These are phyloP conservation scores for Drosophila varians DNA, from an alignment of 1,140 invertebrate genomes.

Conservation along the genomic window DNA sequence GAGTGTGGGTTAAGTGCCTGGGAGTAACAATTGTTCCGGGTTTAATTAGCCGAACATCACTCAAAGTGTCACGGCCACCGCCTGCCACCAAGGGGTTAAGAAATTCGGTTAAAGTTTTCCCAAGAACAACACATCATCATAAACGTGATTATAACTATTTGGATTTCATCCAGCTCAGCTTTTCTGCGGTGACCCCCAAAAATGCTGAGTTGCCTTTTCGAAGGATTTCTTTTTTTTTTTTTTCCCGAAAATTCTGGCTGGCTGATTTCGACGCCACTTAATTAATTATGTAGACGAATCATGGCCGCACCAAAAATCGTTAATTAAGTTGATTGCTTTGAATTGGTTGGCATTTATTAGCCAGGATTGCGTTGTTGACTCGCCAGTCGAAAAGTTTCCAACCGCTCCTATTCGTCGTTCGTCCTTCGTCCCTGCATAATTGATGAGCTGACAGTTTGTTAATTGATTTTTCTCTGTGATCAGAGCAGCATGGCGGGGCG, in stretches of 20 bases:
- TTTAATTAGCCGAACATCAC: conserved; percentile 74
- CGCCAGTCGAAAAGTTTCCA: conserved; percentile 50
- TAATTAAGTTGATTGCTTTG: conserved; percentile 80
- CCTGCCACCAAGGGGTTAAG: conserved; percentile 52
- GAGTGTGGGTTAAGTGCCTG: conserved; percentile 51
- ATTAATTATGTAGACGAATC: conserved; percentile 75
- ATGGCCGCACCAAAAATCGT: conserved; percentile 64
- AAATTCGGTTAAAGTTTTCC: conserved; percentile 14
- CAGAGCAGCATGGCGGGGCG: conserved; percentile 32
- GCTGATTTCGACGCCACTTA: conserved; percentile 42
- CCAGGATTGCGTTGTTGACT: conserved; percentile 62
- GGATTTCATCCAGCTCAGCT: background rate
- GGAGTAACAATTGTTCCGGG: conserved; percentile 49
- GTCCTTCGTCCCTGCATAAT: conserved; percentile 38
- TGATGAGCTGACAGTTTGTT: conserved; percentile 70
- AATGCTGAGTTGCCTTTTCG: conserved; percentile 26
- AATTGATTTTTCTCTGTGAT: conserved; percentile 67
- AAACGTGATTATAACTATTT: conserved; percentile 15
- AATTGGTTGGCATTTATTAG: conserved; percentile 76
- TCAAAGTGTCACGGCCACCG: conserved; percentile 62
- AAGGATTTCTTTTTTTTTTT: conserved; percentile 7
- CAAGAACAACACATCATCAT: background rate
- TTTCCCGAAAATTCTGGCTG: conserved; percentile 37
- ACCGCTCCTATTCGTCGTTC: conserved; percentile 1
- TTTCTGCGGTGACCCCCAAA: conserved; percentile 20